A percentile compares a stretch with the other conserved stretches of the same genome.
phyloP scores from a whole-genome alignment of 2,888 invertebrate genomes.

The Palloptera scutellata region DNA sequence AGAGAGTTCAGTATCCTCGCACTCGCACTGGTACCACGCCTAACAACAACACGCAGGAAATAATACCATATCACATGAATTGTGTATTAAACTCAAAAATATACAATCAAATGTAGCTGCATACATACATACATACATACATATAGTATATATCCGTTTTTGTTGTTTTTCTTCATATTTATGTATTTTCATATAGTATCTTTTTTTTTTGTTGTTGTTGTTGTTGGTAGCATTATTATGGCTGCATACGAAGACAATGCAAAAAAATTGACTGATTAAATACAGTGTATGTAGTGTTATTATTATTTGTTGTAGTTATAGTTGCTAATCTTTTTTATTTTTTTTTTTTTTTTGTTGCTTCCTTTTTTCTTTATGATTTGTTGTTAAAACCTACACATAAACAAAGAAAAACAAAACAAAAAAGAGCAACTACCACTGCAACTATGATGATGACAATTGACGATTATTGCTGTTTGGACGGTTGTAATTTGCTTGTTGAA shows the following conservation, averaged over 20 bases:
- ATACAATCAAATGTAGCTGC: constrained; percentile 15
- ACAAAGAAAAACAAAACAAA: too few relatives aligned
- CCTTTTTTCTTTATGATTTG: constrained; percentile 21
- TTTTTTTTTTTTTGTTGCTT: too few relatives aligned
- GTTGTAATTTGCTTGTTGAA: constrained; percentile 13
- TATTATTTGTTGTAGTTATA: not conserved
- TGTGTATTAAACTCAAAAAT: too few relatives aligned
- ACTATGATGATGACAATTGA: too few relatives aligned
- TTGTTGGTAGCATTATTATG: constrained; percentile 15
- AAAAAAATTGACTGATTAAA: constrained; percentile 11
- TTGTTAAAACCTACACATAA: constrained; percentile 27
- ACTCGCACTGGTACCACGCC: too few relatives aligned
- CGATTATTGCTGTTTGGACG: not conserved
- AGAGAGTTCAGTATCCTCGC: too few relatives aligned
- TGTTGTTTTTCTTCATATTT: not conserved
- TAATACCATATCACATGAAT: too few relatives aligned
- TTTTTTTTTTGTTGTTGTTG: constrained; percentile 1
- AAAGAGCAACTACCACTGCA: too few relatives aligned
- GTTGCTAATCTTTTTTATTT: not conserved
- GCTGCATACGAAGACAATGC: constrained; percentile 6
- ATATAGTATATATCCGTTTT: constrained; percentile 5
- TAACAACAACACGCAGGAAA: too few relatives aligned
- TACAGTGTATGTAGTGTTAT: not conserved
- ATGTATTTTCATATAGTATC: too few relatives aligned
- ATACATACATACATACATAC: not conserved